A percentile compares a stretch with the other conserved stretches of the same genome.
Conservation (phyloP, 2,888 invertebrate species). For the Hetaerina titia region DNA sequence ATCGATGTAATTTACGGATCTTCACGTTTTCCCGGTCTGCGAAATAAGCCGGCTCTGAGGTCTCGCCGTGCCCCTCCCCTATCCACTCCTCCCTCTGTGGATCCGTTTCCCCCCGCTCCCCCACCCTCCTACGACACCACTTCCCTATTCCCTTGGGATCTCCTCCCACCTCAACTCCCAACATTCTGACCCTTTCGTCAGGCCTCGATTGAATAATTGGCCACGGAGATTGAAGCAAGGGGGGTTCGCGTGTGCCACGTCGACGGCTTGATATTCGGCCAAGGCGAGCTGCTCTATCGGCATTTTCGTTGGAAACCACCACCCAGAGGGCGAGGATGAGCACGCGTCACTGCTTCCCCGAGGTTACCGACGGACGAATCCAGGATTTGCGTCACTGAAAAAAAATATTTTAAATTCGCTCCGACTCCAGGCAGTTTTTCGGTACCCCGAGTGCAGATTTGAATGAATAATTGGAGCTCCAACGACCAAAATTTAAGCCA, state of each 20-base stretch:
- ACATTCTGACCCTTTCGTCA: conserved; percentile 57
- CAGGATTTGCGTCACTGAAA: conserved; percentile 7
- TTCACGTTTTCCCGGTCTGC: conserved; percentile 35
- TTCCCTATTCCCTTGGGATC: conserved; percentile 61
- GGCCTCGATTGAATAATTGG: conserved; percentile 62
- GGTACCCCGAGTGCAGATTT: neutral
- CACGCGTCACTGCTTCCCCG: neutral
- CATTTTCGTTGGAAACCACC: conserved; percentile 35
- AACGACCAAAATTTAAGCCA: neutral
- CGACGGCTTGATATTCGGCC: conserved; percentile 49
- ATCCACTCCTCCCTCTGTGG: neutral
- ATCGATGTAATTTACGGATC: conserved; percentile 1
- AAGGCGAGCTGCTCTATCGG: conserved; percentile 36
- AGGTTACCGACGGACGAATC: neutral
- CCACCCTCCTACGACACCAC: conserved; percentile 10
- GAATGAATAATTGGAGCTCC: neutral
- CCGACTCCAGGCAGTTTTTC: neutral
- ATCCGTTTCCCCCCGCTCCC: neutral
- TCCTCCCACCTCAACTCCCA: conserved; percentile 21
- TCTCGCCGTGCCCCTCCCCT: neutral
- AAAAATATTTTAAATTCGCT: neutral
- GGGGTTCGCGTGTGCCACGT: conserved; percentile 41
- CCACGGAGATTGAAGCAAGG: conserved; percentile 52
- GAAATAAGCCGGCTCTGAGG: conserved; percentile 41
- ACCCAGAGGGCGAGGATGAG: neutral